Evolutionary conservation across 1,140 invertebrate genomes (phyloP).

Genomic region (Drosophila repleta): DNA sequence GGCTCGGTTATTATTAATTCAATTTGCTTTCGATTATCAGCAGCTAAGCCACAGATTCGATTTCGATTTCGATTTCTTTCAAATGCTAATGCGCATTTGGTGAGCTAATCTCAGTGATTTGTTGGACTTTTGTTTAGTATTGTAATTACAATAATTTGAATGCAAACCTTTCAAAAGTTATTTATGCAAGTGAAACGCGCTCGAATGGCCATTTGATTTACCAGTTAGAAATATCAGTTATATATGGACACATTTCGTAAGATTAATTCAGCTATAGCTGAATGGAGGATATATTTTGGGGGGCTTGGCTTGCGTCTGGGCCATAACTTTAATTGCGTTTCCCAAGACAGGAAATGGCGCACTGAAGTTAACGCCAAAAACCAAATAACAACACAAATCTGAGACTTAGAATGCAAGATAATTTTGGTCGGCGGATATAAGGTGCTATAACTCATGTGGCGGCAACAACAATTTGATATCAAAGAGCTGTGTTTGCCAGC

Average conservation of each 20-base stretch:
- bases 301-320: conserved; percentile 24
- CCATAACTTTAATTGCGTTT: conserved; percentile 52
- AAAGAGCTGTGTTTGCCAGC: conserved; percentile 50
- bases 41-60: conserved; percentile 49
- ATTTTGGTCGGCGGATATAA: conserved; percentile 65
- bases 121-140: conserved; percentile 47
- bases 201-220: not conserved
- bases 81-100: conserved; percentile 60
- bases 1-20: conserved; percentile 70
- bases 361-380: conserved; percentile 17
- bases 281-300: conserved; percentile 8
- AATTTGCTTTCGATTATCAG: conserved; percentile 76
- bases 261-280: conserved; percentile 4
- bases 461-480: conserved; percentile 70
- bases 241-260: not conserved
- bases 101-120: conserved; percentile 63
- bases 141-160: conserved; percentile 59
- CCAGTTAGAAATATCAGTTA: not conserved
- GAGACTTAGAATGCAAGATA: conserved; percentile 39
- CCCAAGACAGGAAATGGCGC: conserved; percentile 53
- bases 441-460: conserved; percentile 64
- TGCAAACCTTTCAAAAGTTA: conserved; percentile 44
- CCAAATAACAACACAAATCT: conserved; percentile 29
- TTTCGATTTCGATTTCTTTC: conserved; percentile 48
- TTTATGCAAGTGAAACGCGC: conserved; percentile 29